A percentile compares a stretch with the other conserved stretches of the same genome.
Conservation (phyloP, 2,888 invertebrate genomes). For the Phyto melanocephala region DNA sequence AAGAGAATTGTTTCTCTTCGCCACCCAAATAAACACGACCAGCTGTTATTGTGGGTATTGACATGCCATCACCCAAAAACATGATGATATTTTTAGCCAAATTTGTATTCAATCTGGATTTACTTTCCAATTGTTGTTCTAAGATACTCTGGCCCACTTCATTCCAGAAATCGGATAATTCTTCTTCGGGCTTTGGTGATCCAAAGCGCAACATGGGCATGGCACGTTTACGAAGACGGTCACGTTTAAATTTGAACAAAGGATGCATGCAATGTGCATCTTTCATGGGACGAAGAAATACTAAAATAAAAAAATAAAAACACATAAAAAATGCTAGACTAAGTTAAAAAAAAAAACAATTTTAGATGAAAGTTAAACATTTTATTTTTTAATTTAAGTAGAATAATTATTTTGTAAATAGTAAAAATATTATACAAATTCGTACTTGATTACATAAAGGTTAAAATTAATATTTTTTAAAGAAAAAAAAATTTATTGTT, state of each 20-base stretch:
- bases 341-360: no score
- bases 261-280: slow-evolving; percentile 76
- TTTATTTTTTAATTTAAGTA: no score
- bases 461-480: no score
- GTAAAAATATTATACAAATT: not conserved
- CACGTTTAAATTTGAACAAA: slow-evolving; percentile 62
- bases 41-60: slow-evolving; percentile 89
- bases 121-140: slow-evolving; percentile 74
- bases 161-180: slow-evolving; percentile 79
- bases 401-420: no score
- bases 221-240: slow-evolving; percentile 73
- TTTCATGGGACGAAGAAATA: not conserved
- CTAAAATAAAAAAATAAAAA: slow-evolving; percentile 3
- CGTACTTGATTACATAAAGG: no score
- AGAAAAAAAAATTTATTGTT: not conserved
- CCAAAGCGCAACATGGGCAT: slow-evolving; percentile 75
- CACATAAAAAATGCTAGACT: no score
- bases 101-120: slow-evolving; percentile 74
- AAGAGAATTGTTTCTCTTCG: slow-evolving; percentile 86
- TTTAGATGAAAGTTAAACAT: no score
- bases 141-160: slow-evolving; percentile 79
- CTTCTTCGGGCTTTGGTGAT: slow-evolving; percentile 71
- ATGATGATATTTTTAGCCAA: slow-evolving; percentile 83
- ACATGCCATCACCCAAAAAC: slow-evolving; percentile 92
- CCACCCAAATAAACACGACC: slow-evolving; percentile 89